Base-by-base conservation (phyloP, 2,888 invertebrate species). In the Andricus curvator region DNA sequence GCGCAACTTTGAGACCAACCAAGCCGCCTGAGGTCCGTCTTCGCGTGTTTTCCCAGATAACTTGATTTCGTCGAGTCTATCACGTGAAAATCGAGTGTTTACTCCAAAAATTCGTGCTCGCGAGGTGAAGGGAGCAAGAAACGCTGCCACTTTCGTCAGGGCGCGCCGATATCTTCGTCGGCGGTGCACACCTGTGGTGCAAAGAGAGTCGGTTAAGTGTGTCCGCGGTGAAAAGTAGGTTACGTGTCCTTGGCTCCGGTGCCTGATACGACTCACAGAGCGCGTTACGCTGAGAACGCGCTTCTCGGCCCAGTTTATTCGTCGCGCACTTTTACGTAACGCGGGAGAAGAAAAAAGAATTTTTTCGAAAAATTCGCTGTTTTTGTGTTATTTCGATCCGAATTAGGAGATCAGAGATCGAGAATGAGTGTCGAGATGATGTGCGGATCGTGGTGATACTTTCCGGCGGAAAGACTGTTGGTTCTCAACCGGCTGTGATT, bases 161-260 rank as follows among this genome's bases (percentile, higher is more conserved):
- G 74, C 56, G 74, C 74, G 74, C 74, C 74, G 33, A 74, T 74
- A 74, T 74, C 74, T 56, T 74, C 74, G 74, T 56, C 56, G 29
- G 51, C 33, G 33, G 29, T 74, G 51, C 56, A 74, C 74, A 74
- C 74, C 74, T 74, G 74, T 74, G 51, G 74, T 74, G 74, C 51
- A 74, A 74, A 74, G 74, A 74, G 74, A 74, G 74, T 74, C 33
- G 51, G 56, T 74, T 68, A 74, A 74, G 74, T 74, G 74, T 74
- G 74, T 74, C 74, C 74, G 74, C 51, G 74, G 74, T 74, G 74
- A 74, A 74, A 74, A 74, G 74, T 74, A 56, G 74, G 74, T 74
- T 74, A 74, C 74, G 51, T 74, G 74, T 74, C 74, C 74, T 74
- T 74, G 74, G 74, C 74, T 74, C 51, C 51, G 74, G 74, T 74